phyloP scores from a whole-genome alignment of 2,888 invertebrate genomes.

The Penaeus monodon region DNA sequence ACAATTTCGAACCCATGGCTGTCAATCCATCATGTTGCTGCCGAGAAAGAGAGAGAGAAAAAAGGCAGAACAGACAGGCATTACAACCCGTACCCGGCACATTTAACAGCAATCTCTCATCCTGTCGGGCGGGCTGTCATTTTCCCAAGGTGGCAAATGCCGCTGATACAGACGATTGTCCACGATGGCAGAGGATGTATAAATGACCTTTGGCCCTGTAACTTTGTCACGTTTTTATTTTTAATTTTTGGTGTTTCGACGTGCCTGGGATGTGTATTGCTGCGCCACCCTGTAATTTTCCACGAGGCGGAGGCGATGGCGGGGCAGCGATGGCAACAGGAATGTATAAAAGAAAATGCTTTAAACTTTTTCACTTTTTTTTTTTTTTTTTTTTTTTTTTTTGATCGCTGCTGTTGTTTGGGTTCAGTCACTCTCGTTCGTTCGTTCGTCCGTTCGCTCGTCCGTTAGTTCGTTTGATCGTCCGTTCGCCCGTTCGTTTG shows the following conservation, averaged over 20 bases:
- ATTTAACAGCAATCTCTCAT: conserved; percentile 34
- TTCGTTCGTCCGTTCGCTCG: too few relatives aligned
- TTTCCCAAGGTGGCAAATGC: conserved; percentile 24
- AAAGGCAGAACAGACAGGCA: conserved; percentile 1
- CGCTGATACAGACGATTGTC: conserved; percentile 1
- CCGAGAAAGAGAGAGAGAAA: background rate
- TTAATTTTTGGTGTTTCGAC: conserved; percentile 47
- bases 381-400: too few relatives aligned
- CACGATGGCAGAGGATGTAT: conserved; percentile 9
- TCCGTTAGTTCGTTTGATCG: too few relatives aligned
- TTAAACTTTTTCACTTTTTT: too few relatives aligned
- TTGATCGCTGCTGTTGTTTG: too few relatives aligned
- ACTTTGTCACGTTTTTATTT: too few relatives aligned
- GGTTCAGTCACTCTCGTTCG: too few relatives aligned
- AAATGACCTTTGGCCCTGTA: conserved; percentile 30
- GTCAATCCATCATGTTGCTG: conserved; percentile 25
- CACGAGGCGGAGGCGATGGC: too few relatives aligned
- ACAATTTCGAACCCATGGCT: conserved; percentile 4
- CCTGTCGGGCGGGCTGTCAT: conserved; percentile 23
- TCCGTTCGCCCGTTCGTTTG: too few relatives aligned
- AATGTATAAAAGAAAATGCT: too few relatives aligned
- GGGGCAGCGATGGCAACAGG: too few relatives aligned
- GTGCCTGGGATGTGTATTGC: conserved; percentile 26
- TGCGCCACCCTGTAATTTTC: too few relatives aligned
- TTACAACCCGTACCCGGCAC: conserved; percentile 17